Conservation (phyloP, 1,140 invertebrate species). For the Belonocnema kinseyi region DNA sequence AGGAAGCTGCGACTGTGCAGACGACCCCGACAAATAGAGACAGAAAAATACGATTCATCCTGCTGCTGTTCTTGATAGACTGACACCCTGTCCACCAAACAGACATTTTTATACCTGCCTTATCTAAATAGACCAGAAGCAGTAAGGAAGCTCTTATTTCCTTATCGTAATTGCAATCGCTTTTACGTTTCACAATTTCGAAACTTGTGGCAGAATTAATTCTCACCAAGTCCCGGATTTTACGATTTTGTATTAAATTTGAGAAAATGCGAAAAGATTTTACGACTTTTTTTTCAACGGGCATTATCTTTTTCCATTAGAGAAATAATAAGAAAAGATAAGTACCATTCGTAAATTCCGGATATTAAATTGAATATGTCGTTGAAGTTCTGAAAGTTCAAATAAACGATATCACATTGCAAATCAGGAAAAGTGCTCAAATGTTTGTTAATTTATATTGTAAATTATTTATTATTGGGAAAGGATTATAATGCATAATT, state of each 20-base stretch:
- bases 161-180: slow-evolving; percentile 15
- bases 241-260: neutral
- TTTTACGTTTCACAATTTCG: slow-evolving; percentile 1
- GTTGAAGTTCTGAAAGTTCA: too few relatives aligned
- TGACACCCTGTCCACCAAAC: neutral
- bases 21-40: slow-evolving; percentile 12
- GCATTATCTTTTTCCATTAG: neutral
- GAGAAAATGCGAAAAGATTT: neutral
- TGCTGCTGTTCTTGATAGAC: neutral
- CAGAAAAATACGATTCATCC: slow-evolving; percentile 1
- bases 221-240: neutral
- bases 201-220: slow-evolving; percentile 1
- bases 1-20: neutral
- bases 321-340: too few relatives aligned
- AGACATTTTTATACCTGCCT: slow-evolving; percentile 29
- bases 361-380: too few relatives aligned
- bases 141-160: slow-evolving; percentile 6
- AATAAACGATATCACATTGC: too few relatives aligned
- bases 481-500: too few relatives aligned
- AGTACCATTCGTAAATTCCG: too few relatives aligned
- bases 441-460: too few relatives aligned
- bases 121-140: slow-evolving; percentile 8
- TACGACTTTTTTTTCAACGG: neutral
- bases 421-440: too few relatives aligned
- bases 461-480: too few relatives aligned